Base-by-base conservation (phyloP, 2,888 invertebrate species). In the Blera fallax region DNA sequence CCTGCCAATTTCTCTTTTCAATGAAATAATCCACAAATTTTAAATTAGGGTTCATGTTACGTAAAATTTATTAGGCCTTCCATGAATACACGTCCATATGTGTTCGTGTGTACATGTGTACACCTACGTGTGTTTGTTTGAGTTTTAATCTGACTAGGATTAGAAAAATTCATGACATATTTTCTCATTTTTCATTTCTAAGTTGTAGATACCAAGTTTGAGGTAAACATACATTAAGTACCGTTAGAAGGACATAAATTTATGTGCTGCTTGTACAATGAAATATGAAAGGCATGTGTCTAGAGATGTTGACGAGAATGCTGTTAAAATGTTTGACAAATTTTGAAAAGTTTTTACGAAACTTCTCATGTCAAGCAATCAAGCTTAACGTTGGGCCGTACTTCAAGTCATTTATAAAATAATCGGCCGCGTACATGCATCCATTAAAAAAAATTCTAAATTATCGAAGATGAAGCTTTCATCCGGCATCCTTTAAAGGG, bases 1-100 rank as follows among this genome's bases (percentile, higher is more conserved):
- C 37, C 60, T 72, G 72, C 11, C 58, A 60, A 60, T 72, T 72
- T 72, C 72, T 48, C 72, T 16, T 48, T 72, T 50, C 48, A 72
- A 37, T 60, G 60, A 48, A 60, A 72, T 72, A 60, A 50, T 58
- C 40, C 18, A 16, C 16, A 72, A 72, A 72, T 72, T 72, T 72
- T 60, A 72, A 72, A 72, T 72, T 50, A 60, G 58, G 70, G 58
- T 70, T 56, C 58, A 10, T 48, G 34, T 34, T 37, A 50, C 60
- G 60, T 50, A n/a, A 58, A 60, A 48, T 21, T 72, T 60, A 72
- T 48, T 60, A 37, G 24, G n/a, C 48, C 34, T 52, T 52, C 32
- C 32, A 10, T 21, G 45, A 18, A 16, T 14, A 56, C 4, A 34
- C 4, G 4, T 32, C 11, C 6, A n/a, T 8, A 34, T 8, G 29